A percentile compares a stretch with the other conserved stretches of the same genome.
These are phyloP conservation scores for Halesus radiatus DNA, from an alignment of 1,140 invertebrate genomes.

Conservation along the genomic window DNA sequence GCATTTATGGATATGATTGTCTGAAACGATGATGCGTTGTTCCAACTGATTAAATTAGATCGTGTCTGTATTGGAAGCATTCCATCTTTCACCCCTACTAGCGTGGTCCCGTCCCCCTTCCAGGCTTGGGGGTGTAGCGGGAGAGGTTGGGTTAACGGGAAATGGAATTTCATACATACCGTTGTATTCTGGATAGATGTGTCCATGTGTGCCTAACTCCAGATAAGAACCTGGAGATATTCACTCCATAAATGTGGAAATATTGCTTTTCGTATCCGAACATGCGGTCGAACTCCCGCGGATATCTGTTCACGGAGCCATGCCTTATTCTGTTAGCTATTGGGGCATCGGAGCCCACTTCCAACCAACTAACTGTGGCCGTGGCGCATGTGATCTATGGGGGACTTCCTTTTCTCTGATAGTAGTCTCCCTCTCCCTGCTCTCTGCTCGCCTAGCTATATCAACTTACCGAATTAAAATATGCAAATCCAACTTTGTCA, in stretches of 20 bases:
- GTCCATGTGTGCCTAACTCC: slow-evolving; percentile 50
- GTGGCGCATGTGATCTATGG: slow-evolving; percentile 9
- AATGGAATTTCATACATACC: slow-evolving; percentile 54
- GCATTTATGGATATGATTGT: no score
- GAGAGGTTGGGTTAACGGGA: slow-evolving; percentile 45
- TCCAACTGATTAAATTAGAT: no score
- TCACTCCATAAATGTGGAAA: slow-evolving; percentile 50
- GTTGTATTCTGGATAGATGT: slow-evolving; percentile 49
- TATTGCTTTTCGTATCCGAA: slow-evolving; percentile 53
- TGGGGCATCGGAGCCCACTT: neutral
- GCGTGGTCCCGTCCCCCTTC: no score
- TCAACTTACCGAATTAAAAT: slow-evolving; percentile 2
- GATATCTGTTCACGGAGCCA: slow-evolving; percentile 6
- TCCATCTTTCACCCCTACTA: no score
- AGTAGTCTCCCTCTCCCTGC: neutral
- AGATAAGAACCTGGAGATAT: slow-evolving; percentile 50
- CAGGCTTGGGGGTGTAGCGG: neutral
- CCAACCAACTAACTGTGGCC: neutral
- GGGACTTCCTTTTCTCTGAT: no score
- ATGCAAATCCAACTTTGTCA: neutral
- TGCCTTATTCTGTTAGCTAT: neutral
- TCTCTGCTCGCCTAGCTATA: neutral
- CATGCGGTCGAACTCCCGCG: slow-evolving; percentile 27
- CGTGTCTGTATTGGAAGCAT: no score
- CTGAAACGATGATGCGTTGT: no score